phyloP scores from a whole-genome alignment of 2,113 vertebrate genomes.

The Ailurus styani region DNA sequence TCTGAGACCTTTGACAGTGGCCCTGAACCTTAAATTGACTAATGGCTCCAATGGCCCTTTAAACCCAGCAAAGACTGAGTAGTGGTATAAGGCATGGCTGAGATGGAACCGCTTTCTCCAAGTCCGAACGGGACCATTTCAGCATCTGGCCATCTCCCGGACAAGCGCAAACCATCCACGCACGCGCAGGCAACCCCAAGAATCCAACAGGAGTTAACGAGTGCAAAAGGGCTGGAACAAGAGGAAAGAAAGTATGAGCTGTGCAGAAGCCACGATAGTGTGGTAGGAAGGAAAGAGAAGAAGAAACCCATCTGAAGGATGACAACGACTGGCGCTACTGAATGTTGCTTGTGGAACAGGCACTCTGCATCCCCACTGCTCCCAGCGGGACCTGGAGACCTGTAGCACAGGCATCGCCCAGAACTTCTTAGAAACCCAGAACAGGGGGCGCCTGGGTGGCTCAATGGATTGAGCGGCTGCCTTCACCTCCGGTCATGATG shows the following conservation, averaged over 20 bases:
- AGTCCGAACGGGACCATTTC: neutral
- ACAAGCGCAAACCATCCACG: fast-evolving
- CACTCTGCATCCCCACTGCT: neutral
- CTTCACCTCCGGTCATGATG: neutral
- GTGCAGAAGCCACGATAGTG: too few species aligned
- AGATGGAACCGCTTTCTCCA: neutral
- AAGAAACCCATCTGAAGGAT: neutral
- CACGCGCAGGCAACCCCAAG: fast-evolving
- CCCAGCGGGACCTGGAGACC: neutral
- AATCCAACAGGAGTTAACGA: too few species aligned
- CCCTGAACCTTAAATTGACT: neutral
- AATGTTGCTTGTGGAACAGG: neutral
- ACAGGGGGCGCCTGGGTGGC: neutral
- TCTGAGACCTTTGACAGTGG: neutral
- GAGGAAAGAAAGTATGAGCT: neutral
- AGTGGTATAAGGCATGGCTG: fast-evolving
- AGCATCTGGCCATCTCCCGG: neutral
- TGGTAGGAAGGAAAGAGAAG: neutral
- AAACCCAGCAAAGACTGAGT: neutral
- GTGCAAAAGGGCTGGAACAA: neutral
- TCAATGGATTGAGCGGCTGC: neutral
- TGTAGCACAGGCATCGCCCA: neutral
- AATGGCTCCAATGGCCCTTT: neutral
- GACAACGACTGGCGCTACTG: neutral
- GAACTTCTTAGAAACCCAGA: neutral